Percentiles rank a stretch among this genome's conserved stretches.
Evolutionary conservation across 2,888 invertebrate genomes (phyloP).

Genomic region (Smittia aterrima): DNA sequence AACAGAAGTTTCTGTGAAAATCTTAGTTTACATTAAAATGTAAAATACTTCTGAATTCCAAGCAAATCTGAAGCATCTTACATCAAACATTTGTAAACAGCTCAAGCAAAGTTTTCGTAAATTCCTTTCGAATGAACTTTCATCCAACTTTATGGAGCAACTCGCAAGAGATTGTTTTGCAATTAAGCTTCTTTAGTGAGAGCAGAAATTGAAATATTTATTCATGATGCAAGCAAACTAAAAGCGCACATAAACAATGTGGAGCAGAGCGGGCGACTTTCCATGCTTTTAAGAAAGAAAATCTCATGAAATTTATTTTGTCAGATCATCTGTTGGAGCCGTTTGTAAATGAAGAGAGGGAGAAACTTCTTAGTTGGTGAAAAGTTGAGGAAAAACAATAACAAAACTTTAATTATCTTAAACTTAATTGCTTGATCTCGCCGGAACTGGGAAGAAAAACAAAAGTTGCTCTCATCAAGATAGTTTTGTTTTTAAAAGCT

Average conservation of each 20-base stretch:
- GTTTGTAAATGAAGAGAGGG: too few species aligned
- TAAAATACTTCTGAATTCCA: too few species aligned
- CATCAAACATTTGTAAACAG: too few species aligned
- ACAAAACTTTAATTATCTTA: slow-evolving; percentile 15
- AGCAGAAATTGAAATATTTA: not conserved
- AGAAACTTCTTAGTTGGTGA: not conserved
- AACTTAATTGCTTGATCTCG: slow-evolving; percentile 1
- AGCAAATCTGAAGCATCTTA: too few species aligned
- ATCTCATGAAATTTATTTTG: not conserved
- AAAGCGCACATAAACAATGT: not conserved
- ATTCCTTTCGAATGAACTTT: not conserved
- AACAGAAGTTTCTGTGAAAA: too few species aligned
- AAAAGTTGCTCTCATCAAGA: slow-evolving; percentile 16
- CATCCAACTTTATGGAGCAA: not conserved
- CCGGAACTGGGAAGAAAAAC: not conserved
- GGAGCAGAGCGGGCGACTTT: not conserved
- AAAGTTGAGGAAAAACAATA: not conserved
- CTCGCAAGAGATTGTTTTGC: not conserved
- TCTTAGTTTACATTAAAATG: too few species aligned
- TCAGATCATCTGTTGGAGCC: not conserved
- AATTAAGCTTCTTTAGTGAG: slow-evolving; percentile 1
- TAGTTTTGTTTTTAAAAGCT: not conserved
- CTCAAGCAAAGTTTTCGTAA: too few species aligned
- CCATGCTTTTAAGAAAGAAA: too few species aligned
- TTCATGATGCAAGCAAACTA: not conserved